Conservation (phyloP, 2,888 invertebrate genomes). For the Ischnus inquisitorius region DNA sequence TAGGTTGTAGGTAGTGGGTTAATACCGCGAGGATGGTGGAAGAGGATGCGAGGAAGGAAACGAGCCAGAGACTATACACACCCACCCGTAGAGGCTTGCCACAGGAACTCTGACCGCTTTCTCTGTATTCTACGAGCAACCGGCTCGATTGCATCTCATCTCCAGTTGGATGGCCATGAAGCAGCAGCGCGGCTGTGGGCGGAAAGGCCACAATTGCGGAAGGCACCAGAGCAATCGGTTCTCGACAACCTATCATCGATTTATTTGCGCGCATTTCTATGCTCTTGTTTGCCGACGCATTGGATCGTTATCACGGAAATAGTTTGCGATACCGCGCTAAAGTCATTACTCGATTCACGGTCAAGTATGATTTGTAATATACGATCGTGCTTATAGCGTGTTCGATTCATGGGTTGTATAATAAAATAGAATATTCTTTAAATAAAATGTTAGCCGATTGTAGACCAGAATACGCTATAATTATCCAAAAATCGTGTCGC, state of each 20-base stretch:
- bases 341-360: no score
- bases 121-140: constrained; percentile 24
- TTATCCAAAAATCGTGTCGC: no score
- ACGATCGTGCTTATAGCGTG: no score
- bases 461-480: no score
- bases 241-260: neutral
- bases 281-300: neutral
- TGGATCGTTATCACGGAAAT: neutral
- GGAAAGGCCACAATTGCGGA: neutral
- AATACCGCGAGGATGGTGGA: constrained; percentile 7
- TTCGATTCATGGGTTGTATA: no score
- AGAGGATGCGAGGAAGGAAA: constrained; percentile 49
- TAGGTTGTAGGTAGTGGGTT: constrained; percentile 23
- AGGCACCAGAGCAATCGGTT: neutral
- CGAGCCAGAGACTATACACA: constrained; percentile 53
- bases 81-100: constrained; percentile 37
- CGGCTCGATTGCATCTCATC: constrained; percentile 31
- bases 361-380: no score
- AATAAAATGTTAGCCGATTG: no score
- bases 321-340: no score
- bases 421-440: no score
- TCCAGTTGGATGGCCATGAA: neutral
- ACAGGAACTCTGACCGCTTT: constrained; percentile 49
- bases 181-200: neutral
- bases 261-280: neutral